phyloP scores from a whole-genome alignment of 2,797 vertebrate species.

The Fistularia tabacaria region DNA sequence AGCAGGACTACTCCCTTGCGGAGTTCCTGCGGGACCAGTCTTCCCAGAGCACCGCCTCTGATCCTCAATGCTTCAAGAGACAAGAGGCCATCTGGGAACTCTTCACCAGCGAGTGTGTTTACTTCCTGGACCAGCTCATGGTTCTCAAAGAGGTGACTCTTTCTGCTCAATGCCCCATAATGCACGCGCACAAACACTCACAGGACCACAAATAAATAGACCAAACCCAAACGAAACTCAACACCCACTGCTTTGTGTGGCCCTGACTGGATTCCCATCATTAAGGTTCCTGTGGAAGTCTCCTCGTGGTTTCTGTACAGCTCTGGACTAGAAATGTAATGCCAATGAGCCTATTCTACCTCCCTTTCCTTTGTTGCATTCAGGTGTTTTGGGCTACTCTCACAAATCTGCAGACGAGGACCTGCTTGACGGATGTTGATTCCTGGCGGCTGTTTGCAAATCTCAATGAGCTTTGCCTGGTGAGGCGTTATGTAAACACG shows the following conservation, averaged over 20 bases:
- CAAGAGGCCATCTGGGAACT: constrained; percentile 88
- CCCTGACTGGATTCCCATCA: constrained; percentile 13
- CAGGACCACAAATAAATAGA: constrained; percentile 27
- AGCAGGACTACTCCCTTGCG: constrained; percentile 79
- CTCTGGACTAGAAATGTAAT: constrained; percentile 30
- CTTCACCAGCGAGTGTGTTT: constrained; percentile 89
- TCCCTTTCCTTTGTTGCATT: constrained; percentile 40
- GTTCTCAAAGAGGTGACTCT: constrained; percentile 87
- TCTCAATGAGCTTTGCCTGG: constrained; percentile 87
- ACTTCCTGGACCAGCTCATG: constrained; percentile 91
- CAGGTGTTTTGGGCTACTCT: constrained; percentile 87
- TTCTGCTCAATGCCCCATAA: constrained; percentile 9
- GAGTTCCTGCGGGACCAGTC: constrained; percentile 78
- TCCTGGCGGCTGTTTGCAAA: constrained; percentile 86
- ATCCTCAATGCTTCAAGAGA: constrained; percentile 68
- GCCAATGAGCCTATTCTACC: constrained; percentile 2
- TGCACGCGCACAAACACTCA: constrained; percentile 1
- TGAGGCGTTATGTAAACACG: constrained; percentile 58
- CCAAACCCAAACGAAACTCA: constrained; percentile 44
- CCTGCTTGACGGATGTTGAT: constrained; percentile 82
- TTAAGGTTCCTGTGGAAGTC: constrained; percentile 14
- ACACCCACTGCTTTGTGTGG: constrained; percentile 46
- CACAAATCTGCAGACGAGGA: constrained; percentile 77
- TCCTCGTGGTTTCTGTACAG: constrained; percentile 19
- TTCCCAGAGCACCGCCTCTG: constrained; percentile 48